Evolutionary conservation across 2,113 vertebrate species (phyloP).

Genomic region (Oplegnathus fasciatus): DNA sequence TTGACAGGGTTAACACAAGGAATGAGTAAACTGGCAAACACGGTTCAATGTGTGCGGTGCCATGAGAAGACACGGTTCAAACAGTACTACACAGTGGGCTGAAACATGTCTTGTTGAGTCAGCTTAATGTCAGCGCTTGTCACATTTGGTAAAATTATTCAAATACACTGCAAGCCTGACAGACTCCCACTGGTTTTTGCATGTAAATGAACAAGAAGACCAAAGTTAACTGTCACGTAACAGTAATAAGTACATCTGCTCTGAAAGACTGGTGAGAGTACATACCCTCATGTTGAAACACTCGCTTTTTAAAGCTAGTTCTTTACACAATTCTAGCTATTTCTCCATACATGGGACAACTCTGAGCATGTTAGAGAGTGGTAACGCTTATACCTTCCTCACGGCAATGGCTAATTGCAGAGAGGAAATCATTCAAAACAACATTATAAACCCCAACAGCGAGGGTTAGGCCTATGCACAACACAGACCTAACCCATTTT

Average conservation of each 20-base stretch:
- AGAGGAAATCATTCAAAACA: constrained; percentile 7
- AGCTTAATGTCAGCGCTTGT: constrained; percentile 35
- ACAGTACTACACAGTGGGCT: constrained; percentile 1
- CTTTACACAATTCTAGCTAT: neutral
- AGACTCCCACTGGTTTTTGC: constrained; percentile 1
- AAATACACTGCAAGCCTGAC: constrained; percentile 14
- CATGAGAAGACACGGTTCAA: constrained; percentile 1
- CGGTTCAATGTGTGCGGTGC: neutral
- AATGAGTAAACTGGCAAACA: constrained; percentile 6
- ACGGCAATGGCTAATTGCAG: neutral
- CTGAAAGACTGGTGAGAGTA: neutral
- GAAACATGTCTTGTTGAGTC: constrained; percentile 14
- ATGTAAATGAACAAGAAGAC: neutral
- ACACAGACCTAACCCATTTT: constrained; percentile 6
- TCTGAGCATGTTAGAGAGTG: neutral
- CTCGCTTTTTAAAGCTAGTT: no score
- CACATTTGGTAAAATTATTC: constrained; percentile 34
- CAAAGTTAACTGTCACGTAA: constrained; percentile 11
- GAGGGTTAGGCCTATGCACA: neutral
- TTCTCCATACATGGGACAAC: neutral
- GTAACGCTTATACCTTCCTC: neutral
- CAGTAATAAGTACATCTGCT: neutral
- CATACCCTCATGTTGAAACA: neutral
- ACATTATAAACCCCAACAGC: constrained; percentile 1
- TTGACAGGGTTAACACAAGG: neutral